These are phyloP conservation scores for Vulpes ferrilata DNA, from an alignment of 2,113 vertebrate genomes.

Conservation along the genomic window DNA sequence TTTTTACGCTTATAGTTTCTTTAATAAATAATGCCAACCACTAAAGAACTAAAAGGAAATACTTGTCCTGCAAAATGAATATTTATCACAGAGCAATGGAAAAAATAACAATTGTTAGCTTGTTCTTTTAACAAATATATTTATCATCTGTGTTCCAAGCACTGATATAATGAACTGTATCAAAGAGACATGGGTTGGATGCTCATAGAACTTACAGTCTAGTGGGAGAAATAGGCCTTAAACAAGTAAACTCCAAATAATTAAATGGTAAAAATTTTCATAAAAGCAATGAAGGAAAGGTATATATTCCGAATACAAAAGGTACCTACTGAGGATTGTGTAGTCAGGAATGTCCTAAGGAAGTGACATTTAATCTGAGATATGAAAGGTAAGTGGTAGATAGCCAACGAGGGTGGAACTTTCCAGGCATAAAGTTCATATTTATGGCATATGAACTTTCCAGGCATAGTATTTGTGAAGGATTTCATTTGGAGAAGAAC, in stretches of 20 bases:
- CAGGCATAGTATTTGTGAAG: not conserved
- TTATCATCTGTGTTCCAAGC: not conserved
- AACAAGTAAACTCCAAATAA: not conserved
- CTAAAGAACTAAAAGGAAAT: slow-evolving; percentile 5
- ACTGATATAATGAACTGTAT: not conserved
- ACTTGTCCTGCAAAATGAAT: not conserved
- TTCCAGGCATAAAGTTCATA: not conserved
- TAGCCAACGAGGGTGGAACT: not conserved
- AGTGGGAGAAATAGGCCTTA: too few species aligned
- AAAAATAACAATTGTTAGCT: not conserved
- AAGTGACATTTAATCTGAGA: not conserved
- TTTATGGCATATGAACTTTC: too few species aligned
- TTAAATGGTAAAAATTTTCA: not conserved
- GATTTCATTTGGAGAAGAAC: not conserved
- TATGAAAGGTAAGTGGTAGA: not conserved
- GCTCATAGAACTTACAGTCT: not conserved
- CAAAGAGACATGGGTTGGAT: not conserved
- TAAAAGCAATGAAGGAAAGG: not conserved
- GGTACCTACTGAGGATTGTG: not conserved
- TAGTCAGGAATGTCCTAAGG: not conserved
- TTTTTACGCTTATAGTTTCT: not conserved
- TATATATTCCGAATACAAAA: not conserved
- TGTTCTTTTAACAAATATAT: not conserved
- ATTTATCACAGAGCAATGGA: not conserved
- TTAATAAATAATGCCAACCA: slow-evolving; percentile 70